A percentile compares a stretch with the other conserved stretches of the same genome.
These are phyloP conservation scores for Nannoperca obscura DNA, from an alignment of 2,797 vertebrate genomes.

Conservation along the genomic window DNA sequence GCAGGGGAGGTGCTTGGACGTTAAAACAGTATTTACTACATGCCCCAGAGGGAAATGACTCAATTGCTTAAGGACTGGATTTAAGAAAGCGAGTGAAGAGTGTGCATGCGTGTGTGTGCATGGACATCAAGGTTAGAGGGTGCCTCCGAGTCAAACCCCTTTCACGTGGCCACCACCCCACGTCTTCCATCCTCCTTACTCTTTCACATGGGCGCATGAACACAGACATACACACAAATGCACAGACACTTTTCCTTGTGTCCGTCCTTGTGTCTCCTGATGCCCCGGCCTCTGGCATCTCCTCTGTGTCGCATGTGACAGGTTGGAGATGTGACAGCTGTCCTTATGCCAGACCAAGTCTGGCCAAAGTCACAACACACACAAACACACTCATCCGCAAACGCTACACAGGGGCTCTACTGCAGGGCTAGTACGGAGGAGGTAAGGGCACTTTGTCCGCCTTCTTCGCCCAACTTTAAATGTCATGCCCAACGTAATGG, in stretches of 20 bases:
- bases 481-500: constrained; percentile 81
- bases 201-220: constrained; percentile 47
- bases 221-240: constrained; percentile 28
- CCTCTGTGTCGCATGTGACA: constrained; percentile 80
- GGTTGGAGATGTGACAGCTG: constrained; percentile 87
- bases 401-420: constrained; percentile 70
- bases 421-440: constrained; percentile 77
- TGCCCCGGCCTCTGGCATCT: constrained; percentile 79
- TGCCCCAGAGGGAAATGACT: constrained; percentile 74
- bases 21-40: constrained; percentile 71
- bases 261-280: constrained; percentile 76
- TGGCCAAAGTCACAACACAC: constrained; percentile 82
- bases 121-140: constrained; percentile 72
- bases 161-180: constrained; percentile 71
- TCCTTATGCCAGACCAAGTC: constrained; percentile 83
- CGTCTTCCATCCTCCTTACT: constrained; percentile 56
- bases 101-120: constrained; percentile 33
- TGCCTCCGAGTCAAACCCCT: constrained; percentile 75
- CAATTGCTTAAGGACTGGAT: constrained; percentile 71
- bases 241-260: constrained; percentile 56
- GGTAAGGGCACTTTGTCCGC: constrained; percentile 79
- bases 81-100: constrained; percentile 62
- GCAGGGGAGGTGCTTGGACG: constrained; percentile 58
- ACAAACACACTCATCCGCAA: constrained; percentile 68
- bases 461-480: constrained; percentile 83